Conservation (phyloP, 2,797 vertebrate species). For the Sparus aurata region DNA sequence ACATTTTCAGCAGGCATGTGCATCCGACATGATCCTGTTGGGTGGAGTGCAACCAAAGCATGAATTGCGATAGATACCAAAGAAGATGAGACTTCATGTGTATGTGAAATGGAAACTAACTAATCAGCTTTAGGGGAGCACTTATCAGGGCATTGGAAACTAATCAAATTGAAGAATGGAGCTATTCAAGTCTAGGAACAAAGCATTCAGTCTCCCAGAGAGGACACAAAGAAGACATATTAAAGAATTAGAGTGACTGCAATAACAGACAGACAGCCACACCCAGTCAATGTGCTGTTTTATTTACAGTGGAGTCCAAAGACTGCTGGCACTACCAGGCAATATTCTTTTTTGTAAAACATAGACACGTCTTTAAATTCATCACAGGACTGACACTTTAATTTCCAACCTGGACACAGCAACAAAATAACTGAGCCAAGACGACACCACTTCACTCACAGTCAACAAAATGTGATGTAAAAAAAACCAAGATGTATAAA, state of each 20-base stretch:
- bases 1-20: neutral
- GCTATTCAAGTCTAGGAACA: constrained; percentile 50
- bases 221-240: constrained; percentile 53
- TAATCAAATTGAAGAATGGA: constrained; percentile 70
- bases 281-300: constrained; percentile 6
- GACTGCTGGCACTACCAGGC: neutral
- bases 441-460: neutral
- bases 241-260: constrained; percentile 37
- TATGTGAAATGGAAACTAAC: constrained; percentile 65
- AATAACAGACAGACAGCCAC: constrained; percentile 18
- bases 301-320: constrained; percentile 23
- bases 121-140: constrained; percentile 69
- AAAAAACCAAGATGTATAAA: neutral
- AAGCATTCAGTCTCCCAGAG: constrained; percentile 44
- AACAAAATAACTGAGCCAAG: neutral
- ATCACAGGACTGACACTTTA: neutral
- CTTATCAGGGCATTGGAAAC: constrained; percentile 69
- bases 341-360: neutral
- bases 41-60: constrained; percentile 11
- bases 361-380: neutral
- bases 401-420: neutral
- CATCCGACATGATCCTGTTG: neutral
- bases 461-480: too few species aligned
- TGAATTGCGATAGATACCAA: constrained; percentile 18
- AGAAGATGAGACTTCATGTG: constrained; percentile 52